Evolutionary conservation across 2,797 vertebrate species (phyloP).

Genomic region (Eulemur rubriventer): DNA sequence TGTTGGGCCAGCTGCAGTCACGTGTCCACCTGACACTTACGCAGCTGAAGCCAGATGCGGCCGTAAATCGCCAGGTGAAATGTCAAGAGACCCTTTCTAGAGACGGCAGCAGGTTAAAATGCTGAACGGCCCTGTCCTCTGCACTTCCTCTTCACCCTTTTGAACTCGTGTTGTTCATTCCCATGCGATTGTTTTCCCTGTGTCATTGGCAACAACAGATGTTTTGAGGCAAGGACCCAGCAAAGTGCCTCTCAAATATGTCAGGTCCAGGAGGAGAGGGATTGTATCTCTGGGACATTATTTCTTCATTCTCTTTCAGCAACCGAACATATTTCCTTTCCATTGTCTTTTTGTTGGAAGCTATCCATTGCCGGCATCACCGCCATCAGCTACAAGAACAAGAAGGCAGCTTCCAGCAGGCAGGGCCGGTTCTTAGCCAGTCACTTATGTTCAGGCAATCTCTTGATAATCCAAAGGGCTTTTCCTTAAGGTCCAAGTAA

Average conservation of each 20-base stretch:
- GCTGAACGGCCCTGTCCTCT: conserved; percentile 68
- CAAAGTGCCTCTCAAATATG: conserved; percentile 74
- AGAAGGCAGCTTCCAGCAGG: conserved; percentile 4
- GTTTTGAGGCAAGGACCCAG: conserved; percentile 78
- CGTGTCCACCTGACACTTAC: conserved; percentile 31
- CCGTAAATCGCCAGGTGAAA: conserved; percentile 81
- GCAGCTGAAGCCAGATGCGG: conserved; percentile 79
- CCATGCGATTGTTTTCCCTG: conserved; percentile 37
- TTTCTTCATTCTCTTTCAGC: conserved; percentile 78
- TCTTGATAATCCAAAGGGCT: conserved; percentile 50
- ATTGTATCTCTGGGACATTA: conserved; percentile 70
- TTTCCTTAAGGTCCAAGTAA: conserved; percentile 66
- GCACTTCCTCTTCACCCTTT: conserved; percentile 54
- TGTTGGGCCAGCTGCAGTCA: conserved; percentile 62
- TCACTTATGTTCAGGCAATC: conserved; percentile 52
- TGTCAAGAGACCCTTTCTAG: conserved; percentile 53
- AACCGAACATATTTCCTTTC: conserved; percentile 70
- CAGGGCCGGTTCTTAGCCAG: conserved; percentile 66
- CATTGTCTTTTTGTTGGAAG: conserved; percentile 74
- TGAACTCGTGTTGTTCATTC: conserved; percentile 72
- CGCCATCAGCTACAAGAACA: conserved; percentile 61
- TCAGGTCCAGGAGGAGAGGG: conserved; percentile 79
- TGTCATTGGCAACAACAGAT: conserved; percentile 73
- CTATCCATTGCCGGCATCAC: conserved; percentile 70
- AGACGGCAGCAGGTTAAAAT: conserved; percentile 74